A percentile compares a stretch with the other conserved stretches of the same genome.
phyloP scores from a whole-genome alignment of 2,888 invertebrate species.

The Melanotus villosus region DNA sequence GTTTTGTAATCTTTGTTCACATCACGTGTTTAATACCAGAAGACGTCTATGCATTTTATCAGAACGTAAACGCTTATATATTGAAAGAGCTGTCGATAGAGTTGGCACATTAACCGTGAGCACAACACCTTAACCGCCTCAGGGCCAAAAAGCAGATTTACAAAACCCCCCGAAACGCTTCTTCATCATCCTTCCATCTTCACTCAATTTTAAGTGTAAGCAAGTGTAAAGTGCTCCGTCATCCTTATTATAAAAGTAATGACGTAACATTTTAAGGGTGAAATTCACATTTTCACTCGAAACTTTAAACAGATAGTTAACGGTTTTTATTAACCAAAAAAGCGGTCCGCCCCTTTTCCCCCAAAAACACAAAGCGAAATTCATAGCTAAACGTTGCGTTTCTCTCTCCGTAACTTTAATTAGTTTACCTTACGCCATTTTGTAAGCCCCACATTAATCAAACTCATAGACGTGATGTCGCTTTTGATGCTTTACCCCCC shows the following conservation, averaged over 20 bases:
- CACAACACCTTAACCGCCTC: slow-evolving; percentile 22
- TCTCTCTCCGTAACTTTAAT: not conserved
- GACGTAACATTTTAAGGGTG: not conserved
- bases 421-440: slow-evolving; percentile 2
- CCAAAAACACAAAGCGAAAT: not conserved
- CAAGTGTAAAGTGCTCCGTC: slow-evolving; percentile 17
- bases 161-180: slow-evolving; percentile 6
- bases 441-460: not conserved
- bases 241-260: slow-evolving; percentile 16
- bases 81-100: slow-evolving; percentile 29
- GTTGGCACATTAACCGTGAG: slow-evolving; percentile 3
- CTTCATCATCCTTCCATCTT: not conserved
- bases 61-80: slow-evolving; percentile 6
- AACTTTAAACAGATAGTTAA: not conserved
- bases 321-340: not conserved
- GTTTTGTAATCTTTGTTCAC: slow-evolving; percentile 31
- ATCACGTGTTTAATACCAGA: slow-evolving; percentile 30
- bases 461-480: not conserved
- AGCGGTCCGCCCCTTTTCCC: not conserved
- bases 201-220: slow-evolving; percentile 18
- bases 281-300: not conserved
- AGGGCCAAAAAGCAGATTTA: slow-evolving; percentile 5
- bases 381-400: not conserved
- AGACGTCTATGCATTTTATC: slow-evolving; percentile 23
- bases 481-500: too few relatives aligned